Evolutionary conservation across 2,113 vertebrate species (phyloP), one percentile per base, ranked within the genome.

Genomic region (Jacana jacana): DNA sequence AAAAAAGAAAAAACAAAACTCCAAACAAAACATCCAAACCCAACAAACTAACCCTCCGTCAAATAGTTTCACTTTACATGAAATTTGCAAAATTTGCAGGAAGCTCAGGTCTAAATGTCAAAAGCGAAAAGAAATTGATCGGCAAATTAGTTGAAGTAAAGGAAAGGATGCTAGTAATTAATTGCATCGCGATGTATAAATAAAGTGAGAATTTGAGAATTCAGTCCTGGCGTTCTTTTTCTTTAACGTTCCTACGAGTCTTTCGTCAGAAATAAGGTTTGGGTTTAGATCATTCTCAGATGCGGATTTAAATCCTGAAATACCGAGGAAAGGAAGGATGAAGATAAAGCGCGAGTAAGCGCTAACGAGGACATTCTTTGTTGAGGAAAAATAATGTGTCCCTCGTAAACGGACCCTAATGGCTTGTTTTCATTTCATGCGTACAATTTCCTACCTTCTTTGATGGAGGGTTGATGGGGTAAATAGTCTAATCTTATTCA

Each of bases 401-500:
- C 91, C 93, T 90, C 84, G 82, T 88, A 81, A 95, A 91, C 77
- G 81, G 91, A 95, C 81, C 72, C 96, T 98, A 97, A 96, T 97
- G 92, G 93, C 93, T 97, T 97, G 97, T 97, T 98, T 97, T 95
- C 91, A 97, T 97, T 98, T 97, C 93, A 93, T 80, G 97, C 95
- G 87, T 89, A 86, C 97, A 88, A 96, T 98, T 97, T 98, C 98
- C 98, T 98, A 97, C 98, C 98, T 98, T 97, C 96, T 89, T 97
- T 97, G 98, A 97, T 86, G 92, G 93, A 94, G 95, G 92, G 97
- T 96, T 98, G 98, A 97, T 97, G 95, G 95, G 92, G 98, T 97
- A 98, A 98, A 98, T 97, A 98, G 96, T 95, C 97, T 98, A 98
- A 98, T 98, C 98, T 98, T 97, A 97, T 98, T 98, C 97, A 91